Conservation (phyloP, 2,797 vertebrate genomes). For the Spinus olivaceus region DNA sequence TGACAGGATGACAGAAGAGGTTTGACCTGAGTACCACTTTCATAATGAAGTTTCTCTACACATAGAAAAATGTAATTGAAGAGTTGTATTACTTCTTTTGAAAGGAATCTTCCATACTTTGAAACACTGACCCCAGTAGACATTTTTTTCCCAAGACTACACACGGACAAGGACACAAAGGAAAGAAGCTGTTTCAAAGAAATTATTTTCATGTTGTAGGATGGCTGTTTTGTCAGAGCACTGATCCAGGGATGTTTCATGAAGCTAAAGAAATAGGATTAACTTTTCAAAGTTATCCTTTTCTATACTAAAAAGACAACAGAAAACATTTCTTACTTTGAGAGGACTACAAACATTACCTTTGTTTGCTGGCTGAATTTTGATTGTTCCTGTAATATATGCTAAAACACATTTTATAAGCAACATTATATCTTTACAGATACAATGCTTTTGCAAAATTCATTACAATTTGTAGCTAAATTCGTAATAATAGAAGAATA, state of each 20-base stretch:
- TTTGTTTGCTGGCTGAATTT: background rate
- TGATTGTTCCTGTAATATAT: background rate
- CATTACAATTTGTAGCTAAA: background rate
- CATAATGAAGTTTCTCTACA: constrained; percentile 36
- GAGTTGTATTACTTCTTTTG: background rate
- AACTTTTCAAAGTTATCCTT: background rate
- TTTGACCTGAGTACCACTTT: constrained; percentile 44
- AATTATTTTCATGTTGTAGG: background rate
- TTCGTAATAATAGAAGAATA: background rate
- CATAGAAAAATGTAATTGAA: constrained; percentile 29
- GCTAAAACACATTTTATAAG: background rate
- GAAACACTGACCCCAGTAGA: background rate
- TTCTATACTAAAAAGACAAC: background rate
- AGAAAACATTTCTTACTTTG: background rate
- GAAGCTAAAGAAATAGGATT: background rate
- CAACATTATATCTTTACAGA: background rate
- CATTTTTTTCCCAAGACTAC: background rate
- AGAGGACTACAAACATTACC: background rate
- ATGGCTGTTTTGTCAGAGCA: background rate
- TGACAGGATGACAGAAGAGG: constrained; percentile 35
- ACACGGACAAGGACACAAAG: background rate
- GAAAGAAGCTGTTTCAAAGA: background rate
- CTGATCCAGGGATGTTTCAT: background rate
- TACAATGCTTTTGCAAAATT: background rate
- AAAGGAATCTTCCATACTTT: constrained; percentile 18